Evolutionary conservation across 2,888 invertebrate genomes (phyloP), one percentile per base, ranked within the genome.

Genomic region (Thereva nobilitata): DNA sequence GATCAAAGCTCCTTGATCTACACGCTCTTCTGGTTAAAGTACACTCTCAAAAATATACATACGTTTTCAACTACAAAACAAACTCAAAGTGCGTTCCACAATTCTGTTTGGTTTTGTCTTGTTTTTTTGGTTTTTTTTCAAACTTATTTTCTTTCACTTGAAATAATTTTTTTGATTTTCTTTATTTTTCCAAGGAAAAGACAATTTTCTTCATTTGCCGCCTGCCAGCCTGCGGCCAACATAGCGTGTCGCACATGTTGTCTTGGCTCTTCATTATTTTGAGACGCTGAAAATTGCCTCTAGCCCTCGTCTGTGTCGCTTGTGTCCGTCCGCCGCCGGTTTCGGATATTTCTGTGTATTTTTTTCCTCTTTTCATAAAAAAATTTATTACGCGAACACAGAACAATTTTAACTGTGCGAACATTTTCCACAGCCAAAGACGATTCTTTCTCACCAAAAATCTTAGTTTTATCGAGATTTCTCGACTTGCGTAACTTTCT

Each of bases 311-410:
- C 40, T 1, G 52, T 38, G 38, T n/a, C 44, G 45, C 45, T 45
- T 35, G 57, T 57, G 41, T 55, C 47, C 49, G 47, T 10, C 4
- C 10, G 12, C n/a, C 9, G 5, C 5, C 12, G 7, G n/a, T 12
- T 5, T 47, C 12, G 47, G 5, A 4, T n/a, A n/a, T n/a, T n/a
- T 6, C n/a, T 47, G n/a, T 37, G 47, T 59, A 35, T 35, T 38
- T 59, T n/a, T 47, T 59, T 59, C 49, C 49, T 59, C 47, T 47
- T 59, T 56, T 59, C 49, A 59, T 59, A 59, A 49, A 59, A 54
- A 59, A 59, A 47, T 59, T 59, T 59, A 49, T 59, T 59, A 59
- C 12, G 59, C 45, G 59, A 45, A 59, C 59, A 59, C 45, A 59
- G 59, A 45, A 59, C 59, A 59, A 59, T 47, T 59, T 59, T 37